Evolutionary conservation across 2,113 vertebrate species (phyloP), one percentile per base, ranked within the genome.

Genomic region (Aplodontia rufa): DNA sequence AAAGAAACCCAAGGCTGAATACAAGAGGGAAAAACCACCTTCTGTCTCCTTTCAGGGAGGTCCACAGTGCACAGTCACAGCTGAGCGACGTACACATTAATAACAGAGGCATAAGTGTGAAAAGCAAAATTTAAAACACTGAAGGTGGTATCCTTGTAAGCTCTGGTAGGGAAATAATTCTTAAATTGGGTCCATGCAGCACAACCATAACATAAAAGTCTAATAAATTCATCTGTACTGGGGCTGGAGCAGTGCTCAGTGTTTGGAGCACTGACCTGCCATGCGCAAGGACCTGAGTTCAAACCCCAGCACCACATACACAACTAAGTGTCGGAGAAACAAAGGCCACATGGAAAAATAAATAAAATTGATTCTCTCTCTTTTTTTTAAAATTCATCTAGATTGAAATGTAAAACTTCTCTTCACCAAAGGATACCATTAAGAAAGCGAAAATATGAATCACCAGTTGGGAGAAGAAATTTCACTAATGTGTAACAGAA

Each of bases 41-140:
- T 49, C 62, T 91, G 20, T 85, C 42, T 93, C 42, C 10, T 17
- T 64, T 88, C 75, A 76, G 32, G 45, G 37, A 83, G n/a, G 35
- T 42, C 51, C 53, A 22, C 7, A 51, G 5, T 76, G 14, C 42
- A 40, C 53, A 53, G 24, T 62, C n/a, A 17, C 5, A 30, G 32
- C 32, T 20, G 53, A 93, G 55, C 60, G 26, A 90, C 58, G 60
- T 82, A n/a, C n/a, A n/a, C n/a, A n/a, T n/a, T n/a, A n/a, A n/a
- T n/a, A n/a, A n/a, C n/a, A n/a, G n/a, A 95, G 20, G 24, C 16
- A 69, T 75, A 69, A 80, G 32, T 42, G 26, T 72, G 76, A 64
- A 64, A 89, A 85, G 45, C 12, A 89, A 93, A 76, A 81, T 76
- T 90, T 69, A 69, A 78, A 69, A 71, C 42, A 76, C 42, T 89